Conservation (phyloP, 2,888 invertebrate species). For the Cantharis lateralis region DNA sequence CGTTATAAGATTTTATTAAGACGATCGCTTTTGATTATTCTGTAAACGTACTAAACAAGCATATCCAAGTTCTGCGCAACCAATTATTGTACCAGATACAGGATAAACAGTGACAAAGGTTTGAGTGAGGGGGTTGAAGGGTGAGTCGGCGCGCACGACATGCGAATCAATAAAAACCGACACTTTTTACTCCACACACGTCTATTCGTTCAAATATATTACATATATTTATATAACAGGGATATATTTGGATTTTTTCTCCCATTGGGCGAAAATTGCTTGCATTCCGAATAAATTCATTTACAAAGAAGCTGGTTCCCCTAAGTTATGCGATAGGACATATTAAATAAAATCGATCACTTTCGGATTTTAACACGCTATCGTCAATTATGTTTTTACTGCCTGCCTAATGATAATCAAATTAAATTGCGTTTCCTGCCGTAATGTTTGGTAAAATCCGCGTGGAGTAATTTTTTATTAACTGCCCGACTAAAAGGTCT, state of each 20-base stretch:
- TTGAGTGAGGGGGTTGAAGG: conserved; percentile 35
- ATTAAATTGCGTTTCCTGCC: neutral
- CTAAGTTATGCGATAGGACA: neutral
- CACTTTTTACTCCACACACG: conserved; percentile 48
- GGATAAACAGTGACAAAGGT: conserved; percentile 52
- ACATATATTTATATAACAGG: conserved; percentile 25
- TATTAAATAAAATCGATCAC: neutral
- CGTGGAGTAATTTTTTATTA: neutral
- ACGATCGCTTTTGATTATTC: conserved; percentile 12
- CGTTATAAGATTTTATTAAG: neutral
- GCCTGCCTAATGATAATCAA: neutral
- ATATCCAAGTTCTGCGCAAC: conserved; percentile 48
- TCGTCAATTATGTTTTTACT: neutral
- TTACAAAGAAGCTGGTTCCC: neutral
- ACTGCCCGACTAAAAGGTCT: neutral
- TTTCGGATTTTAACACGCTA: neutral
- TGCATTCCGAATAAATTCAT: conserved; percentile 3
- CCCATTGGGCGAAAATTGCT: conserved; percentile 17
- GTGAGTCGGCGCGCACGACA: conserved; percentile 46
- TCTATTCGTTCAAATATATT: conserved; percentile 39
- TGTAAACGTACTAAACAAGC: conserved; percentile 46
- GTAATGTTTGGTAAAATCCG: neutral
- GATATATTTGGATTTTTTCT: conserved; percentile 38
- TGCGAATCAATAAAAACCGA: conserved; percentile 54
- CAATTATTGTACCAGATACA: conserved; percentile 52